Base-by-base conservation (phyloP, 2,113 vertebrate species). In the Seriola quinqueradiata region DNA sequence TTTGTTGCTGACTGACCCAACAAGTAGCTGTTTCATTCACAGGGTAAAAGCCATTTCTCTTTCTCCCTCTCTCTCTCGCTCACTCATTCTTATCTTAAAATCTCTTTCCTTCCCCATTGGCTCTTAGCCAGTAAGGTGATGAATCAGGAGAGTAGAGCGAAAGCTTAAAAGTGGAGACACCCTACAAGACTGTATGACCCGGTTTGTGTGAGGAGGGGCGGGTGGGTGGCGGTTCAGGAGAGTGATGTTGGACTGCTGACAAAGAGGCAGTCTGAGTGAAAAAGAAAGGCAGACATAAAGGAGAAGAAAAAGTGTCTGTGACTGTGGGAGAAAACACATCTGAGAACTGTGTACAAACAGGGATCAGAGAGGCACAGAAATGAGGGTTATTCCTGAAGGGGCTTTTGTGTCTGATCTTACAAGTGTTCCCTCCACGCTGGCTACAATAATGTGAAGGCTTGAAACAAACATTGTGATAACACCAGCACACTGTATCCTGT, bases 361-460 rank as follows among this genome's bases (percentile, higher is more conserved):
- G 64, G 65, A 84, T 77, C 75, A 77, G 58, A 84, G 82, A 83
- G 57, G 17, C 52, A 79, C 75, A 86, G 69, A 77, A 84, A 84
- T 77, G 25, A 89, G 69, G 65, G 73, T 25, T 79, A 90, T 79
- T 90, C 85, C 87, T 84, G 66, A 82, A 85, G 80, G 85, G 66
- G 76, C 75, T 77, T 81, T 86, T 87, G 67, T 72, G 54, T 89
- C 60, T 85, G 82, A 90, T 84, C 80, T 82, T 82, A 76, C 81
- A 86, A 85, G 78, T 87, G 82, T 91, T 86, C 86, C 83, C 82
- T 46, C 72, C 77, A 71, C 14, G 25, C 68, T 70, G n/a, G 42
- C 85, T 79, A 58, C 70, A 85, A 88, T 90, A 86, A 84, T 61
- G 46, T 86, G 79, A 79, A 83, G 36, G 70, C 72, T 81, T 86